Evolutionary conservation across 2,113 vertebrate genomes (phyloP), one percentile per base, ranked within the genome.

Genomic region (Zosterops borbonicus): DNA sequence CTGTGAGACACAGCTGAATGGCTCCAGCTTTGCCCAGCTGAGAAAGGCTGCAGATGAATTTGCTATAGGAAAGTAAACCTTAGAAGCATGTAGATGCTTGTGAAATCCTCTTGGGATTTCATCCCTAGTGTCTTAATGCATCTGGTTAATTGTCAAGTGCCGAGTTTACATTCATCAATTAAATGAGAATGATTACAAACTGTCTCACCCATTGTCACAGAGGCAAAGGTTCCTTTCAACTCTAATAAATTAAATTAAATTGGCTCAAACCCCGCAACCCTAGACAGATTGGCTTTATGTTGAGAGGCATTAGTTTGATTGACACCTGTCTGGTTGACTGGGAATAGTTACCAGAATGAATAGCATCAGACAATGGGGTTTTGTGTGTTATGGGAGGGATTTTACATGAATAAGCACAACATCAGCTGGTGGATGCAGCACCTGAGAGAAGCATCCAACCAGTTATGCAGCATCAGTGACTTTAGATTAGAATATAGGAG

Each of bases 211-310:
- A 68, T 94, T 96, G 96, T 95, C 95, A 93, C 71, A 81, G 60
- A 91, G 76, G 94, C 88, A 92, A 94, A 96, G 93, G 92, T 92
- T 97, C 85, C 83, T 96, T 96, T 94, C 90, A 96, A 52, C 79
- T 90, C 93, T 90, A 86, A 96, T 77, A 92, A 94, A 95, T 96
- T 96, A 96, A 96, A 97, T 97, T 96, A 96, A 97, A 93, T 95
- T 95, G 93, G 71, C 88, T 97, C 88, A 90, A 93, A 83, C 87
- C 78, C 87, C 86, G 83, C 79, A 93, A 95, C 85, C 71, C 67
- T 2, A 75, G 94, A 86, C 71, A 94, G 90, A 95, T 92, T 94
- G 68, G 60, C 71, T 93, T 90, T 95, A 81, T 95, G 90, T n/a
- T 88, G 82, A 92, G 93, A 95, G 35, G 79, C 88, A 90, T 95